Evolutionary conservation across 2,888 invertebrate genomes (phyloP), one percentile per base, ranked within the genome.

Genomic region (Ligdia adustata): DNA sequence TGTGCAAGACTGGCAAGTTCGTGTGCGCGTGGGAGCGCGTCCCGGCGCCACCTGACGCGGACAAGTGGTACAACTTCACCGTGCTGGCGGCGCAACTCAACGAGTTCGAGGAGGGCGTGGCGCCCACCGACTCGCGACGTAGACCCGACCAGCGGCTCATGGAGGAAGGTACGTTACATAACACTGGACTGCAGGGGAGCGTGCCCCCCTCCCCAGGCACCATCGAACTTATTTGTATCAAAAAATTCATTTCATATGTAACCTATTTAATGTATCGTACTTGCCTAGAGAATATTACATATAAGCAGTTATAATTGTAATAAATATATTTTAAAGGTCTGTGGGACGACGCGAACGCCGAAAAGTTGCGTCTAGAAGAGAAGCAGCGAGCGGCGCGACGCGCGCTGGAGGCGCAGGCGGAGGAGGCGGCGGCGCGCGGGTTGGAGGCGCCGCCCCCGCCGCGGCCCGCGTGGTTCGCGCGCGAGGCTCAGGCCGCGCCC

Each of bases 121-220:
- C 98, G 37, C 99, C 99, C 5, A 98, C 99, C 0, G 99, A 99
- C 91, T 95, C 96, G 39, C 93, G 99, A 18, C 84, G 92, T 39
- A 92, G 99, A 44, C 99, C 99, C 47, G 99, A 99, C 92, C 99
- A 99, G 90, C 93, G 99, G 38, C 92, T 98, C 63, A 99, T 99
- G 99, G 99, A 99, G 85, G 93, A 96, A 53, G n/a, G n/a, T n/a
- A n/a, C n/a, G n/a, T n/a, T n/a, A n/a, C n/a, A n/a, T n/a, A n/a
- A n/a, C n/a, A n/a, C n/a, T n/a, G n/a, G n/a, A n/a, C n/a, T n/a
- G n/a, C n/a, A n/a, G n/a, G n/a, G n/a, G n/a, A n/a, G n/a, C n/a
- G n/a, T n/a, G n/a, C n/a, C n/a, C n/a, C n/a, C n/a, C n/a, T n/a
- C n/a, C n/a, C n/a, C n/a, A n/a, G n/a, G n/a, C n/a, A n/a, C n/a